Conservation (phyloP, 2,888 invertebrate species). For the Matsumyia berberina region DNA sequence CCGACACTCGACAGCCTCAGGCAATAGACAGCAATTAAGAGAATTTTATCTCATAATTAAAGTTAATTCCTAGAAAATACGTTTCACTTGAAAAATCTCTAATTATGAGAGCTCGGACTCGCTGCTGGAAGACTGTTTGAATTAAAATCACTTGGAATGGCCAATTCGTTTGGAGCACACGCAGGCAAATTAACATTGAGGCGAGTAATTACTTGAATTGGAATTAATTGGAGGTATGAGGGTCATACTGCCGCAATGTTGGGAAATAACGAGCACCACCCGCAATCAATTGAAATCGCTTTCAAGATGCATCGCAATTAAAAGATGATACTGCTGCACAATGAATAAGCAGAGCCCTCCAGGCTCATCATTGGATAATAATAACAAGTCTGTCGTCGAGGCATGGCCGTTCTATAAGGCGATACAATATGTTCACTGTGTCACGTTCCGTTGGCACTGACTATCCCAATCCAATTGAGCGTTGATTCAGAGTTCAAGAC, state of each 20-base stretch:
- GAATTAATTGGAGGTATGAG: slow-evolving; percentile 54
- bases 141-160: slow-evolving; percentile 51
- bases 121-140: slow-evolving; percentile 23
- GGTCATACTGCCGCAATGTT: slow-evolving; percentile 13
- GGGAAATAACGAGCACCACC: background rate
- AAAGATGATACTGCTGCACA: slow-evolving; percentile 4
- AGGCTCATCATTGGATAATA: no score
- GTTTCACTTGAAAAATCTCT: slow-evolving; percentile 31
- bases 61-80: slow-evolving; percentile 44
- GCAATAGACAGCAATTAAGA: slow-evolving; percentile 41
- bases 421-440: no score
- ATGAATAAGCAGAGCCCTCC: no score
- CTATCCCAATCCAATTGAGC: no score
- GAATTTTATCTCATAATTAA: slow-evolving; percentile 35
- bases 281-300: slow-evolving; percentile 35
- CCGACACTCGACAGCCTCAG: slow-evolving; percentile 7
- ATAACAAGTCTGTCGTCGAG: no score
- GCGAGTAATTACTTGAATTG: slow-evolving; percentile 55
- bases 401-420: no score
- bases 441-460: no score
- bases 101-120: slow-evolving; percentile 20
- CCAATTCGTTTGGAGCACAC: background rate
- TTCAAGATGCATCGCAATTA: slow-evolving; percentile 22
- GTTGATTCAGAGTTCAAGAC: no score
- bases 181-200: slow-evolving; percentile 34